Evolutionary conservation across 2,888 invertebrate genomes (phyloP).

Genomic region (Spicauda simplicius): DNA sequence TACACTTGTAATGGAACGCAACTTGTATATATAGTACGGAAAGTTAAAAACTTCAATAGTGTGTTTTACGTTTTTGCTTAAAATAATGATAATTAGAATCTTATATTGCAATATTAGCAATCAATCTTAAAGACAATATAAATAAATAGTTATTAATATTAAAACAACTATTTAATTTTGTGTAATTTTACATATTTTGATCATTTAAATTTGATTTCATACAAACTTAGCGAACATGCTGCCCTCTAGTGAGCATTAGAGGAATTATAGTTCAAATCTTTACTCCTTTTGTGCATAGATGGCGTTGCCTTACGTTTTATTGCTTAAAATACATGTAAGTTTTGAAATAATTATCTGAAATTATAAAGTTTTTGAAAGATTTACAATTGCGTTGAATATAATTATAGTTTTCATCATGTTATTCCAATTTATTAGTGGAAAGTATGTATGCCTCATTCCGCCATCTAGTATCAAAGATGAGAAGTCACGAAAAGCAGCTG

Average conservation of each 20-base stretch:
- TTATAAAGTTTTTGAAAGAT: no score
- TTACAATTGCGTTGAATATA: constrained; percentile 11
- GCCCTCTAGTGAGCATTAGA: neutral
- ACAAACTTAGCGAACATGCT: neutral
- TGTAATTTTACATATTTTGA: neutral
- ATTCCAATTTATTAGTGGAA: neutral
- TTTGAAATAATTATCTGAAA: no score
- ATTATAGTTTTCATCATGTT: neutral
- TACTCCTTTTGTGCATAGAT: constrained; percentile 37
- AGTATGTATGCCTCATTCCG: neutral
- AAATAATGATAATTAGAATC: neutral
- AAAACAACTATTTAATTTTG: neutral
- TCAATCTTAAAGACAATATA: neutral
- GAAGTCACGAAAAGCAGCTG: neutral
- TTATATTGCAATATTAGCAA: neutral
- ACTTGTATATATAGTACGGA: constrained; percentile 28
- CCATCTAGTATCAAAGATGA: neutral
- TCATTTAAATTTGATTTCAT: neutral
- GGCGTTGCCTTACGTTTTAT: constrained; percentile 18
- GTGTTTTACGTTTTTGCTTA: neutral
- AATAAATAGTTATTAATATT: neutral
- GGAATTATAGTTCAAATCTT: neutral
- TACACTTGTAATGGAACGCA: constrained; percentile 15
- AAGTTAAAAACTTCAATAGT: neutral
- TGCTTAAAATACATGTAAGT: no score